Evolutionary conservation across 2,797 vertebrate genomes (phyloP).

Genomic region (Crenuchus spilurus): DNA sequence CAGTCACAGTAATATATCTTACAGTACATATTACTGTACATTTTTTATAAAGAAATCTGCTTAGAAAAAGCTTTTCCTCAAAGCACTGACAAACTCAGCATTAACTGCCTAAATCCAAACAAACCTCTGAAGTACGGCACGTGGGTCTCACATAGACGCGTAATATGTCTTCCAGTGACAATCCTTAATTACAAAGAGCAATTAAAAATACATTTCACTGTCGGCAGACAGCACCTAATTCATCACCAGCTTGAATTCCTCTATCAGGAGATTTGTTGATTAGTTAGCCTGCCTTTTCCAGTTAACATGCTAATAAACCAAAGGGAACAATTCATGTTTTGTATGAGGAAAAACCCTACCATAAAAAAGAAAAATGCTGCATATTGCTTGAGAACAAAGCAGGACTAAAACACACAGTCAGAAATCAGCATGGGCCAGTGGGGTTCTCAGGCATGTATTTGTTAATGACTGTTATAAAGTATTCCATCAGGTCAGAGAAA

Average conservation of each 20-base stretch:
- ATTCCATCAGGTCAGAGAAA: slow-evolving; percentile 28
- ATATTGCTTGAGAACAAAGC: slow-evolving; percentile 19
- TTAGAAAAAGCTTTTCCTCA: slow-evolving; percentile 16
- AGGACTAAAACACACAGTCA: slow-evolving; percentile 19
- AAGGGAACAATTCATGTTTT: slow-evolving; percentile 66
- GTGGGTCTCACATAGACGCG: slow-evolving; percentile 51
- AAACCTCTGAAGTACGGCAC: slow-evolving; percentile 53
- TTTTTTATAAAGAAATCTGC: neutral
- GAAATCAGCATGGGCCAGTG: slow-evolving; percentile 21
- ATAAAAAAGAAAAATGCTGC: slow-evolving; percentile 12
- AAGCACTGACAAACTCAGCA: slow-evolving; percentile 27
- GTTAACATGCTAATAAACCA: slow-evolving; percentile 79
- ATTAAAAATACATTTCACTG: slow-evolving; percentile 69
- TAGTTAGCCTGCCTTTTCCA: slow-evolving; percentile 76
- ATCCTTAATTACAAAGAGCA: slow-evolving; percentile 68
- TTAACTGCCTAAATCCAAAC: slow-evolving; percentile 50
- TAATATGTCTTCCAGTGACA: slow-evolving; percentile 57
- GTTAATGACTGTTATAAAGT: slow-evolving; percentile 29
- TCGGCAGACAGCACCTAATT: slow-evolving; percentile 67
- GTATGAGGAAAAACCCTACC: slow-evolving; percentile 17
- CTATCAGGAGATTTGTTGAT: slow-evolving; percentile 78
- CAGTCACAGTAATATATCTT: too few relatives aligned
- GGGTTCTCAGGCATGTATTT: slow-evolving; percentile 20
- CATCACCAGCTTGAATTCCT: slow-evolving; percentile 70
- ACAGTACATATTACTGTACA: neutral